These are phyloP conservation scores for Caiman crocodilus DNA, from an alignment of 2,797 vertebrate species.

Conservation along the genomic window DNA sequence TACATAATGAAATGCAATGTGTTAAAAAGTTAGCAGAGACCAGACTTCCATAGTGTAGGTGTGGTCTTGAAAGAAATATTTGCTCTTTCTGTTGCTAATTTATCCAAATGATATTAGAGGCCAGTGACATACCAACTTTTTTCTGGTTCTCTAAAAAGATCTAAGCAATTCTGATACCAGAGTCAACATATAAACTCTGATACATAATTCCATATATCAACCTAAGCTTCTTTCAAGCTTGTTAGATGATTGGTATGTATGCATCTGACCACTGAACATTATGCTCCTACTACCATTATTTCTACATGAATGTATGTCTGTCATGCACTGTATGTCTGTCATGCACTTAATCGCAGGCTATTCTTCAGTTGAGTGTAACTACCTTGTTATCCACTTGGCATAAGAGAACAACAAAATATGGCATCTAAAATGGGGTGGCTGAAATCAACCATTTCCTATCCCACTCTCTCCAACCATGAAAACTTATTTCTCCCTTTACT, in stretches of 20 bases:
- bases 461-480: neutral
- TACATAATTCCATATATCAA: neutral
- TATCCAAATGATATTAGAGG: neutral
- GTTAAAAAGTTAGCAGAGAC: neutral
- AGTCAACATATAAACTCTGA: neutral
- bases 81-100: neutral
- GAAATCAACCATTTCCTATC: neutral
- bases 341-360: neutral
- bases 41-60: neutral
- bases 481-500: neutral
- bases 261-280: neutral
- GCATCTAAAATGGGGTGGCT: neutral
- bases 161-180: accelerated
- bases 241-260: neutral
- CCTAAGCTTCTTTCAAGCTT: neutral
- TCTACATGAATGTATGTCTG: accelerated
- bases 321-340: neutral
- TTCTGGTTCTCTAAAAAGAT: neutral
- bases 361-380: neutral
- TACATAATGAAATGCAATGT: neutral
- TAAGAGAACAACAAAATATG: neutral
- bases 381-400: neutral
- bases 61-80: neutral
- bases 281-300: neutral
- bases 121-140: neutral